A percentile compares a stretch with the other conserved stretches of the same genome.
phyloP scores from a whole-genome alignment of 2,888 invertebrate species.

The Dermolepida albohirtum region DNA sequence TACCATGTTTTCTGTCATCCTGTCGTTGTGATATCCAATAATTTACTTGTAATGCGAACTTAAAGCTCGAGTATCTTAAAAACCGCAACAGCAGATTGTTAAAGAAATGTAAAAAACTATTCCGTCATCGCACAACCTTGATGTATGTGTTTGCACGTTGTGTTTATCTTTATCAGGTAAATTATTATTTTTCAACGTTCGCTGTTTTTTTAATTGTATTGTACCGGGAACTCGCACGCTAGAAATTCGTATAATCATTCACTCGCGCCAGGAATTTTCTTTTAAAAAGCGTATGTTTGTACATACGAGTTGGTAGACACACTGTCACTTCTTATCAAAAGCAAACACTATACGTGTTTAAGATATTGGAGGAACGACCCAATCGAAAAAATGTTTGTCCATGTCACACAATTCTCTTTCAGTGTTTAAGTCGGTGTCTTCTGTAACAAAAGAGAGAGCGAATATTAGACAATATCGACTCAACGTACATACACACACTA shows the following conservation, averaged over 20 bases:
- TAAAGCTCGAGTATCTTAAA: conserved; percentile 19
- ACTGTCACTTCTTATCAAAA: conserved; percentile 18
- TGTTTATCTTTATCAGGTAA: conserved; percentile 8
- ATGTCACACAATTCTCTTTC: conserved; percentile 14
- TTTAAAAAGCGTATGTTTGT: conserved; percentile 9
- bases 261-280: background rate
- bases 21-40: conserved; percentile 17
- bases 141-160: conserved; percentile 13
- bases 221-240: no score
- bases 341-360: conserved; percentile 21
- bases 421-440: conserved; percentile 12
- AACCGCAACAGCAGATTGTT: conserved; percentile 29
- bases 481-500: background rate
- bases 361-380: conserved; percentile 17
- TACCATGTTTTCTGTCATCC: conserved; percentile 21
- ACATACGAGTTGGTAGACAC: conserved; percentile 13
- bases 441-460: conserved; percentile 18
- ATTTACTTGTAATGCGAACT: conserved; percentile 27
- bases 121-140: conserved; percentile 33
- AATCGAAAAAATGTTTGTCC: conserved; percentile 21
- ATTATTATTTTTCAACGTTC: conserved; percentile 15
- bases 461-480: background rate
- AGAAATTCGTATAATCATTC: background rate
- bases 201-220: background rate
- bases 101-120: conserved; percentile 12